A percentile compares a stretch with the other conserved stretches of the same genome.
These are phyloP conservation scores for Pachycephala philippinensis DNA, from an alignment of 2,113 vertebrate genomes.

Conservation along the genomic window DNA sequence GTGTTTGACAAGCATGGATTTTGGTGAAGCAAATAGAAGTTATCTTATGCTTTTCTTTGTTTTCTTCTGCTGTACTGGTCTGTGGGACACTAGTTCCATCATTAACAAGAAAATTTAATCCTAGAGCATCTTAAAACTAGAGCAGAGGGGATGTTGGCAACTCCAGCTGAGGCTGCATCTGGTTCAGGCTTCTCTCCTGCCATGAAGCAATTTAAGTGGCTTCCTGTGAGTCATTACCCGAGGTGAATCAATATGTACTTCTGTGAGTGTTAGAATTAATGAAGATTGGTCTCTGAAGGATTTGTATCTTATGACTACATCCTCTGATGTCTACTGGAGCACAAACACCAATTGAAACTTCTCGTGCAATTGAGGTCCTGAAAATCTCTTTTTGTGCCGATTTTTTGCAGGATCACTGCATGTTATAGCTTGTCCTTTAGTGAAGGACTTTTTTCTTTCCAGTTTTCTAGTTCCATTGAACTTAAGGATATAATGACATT, in stretches of 20 bases:
- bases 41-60: background rate
- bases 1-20: background rate
- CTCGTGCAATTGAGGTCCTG: background rate
- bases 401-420: background rate
- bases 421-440: background rate
- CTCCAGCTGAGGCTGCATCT: constrained; percentile 14
- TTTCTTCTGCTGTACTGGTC: background rate
- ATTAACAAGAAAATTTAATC: background rate
- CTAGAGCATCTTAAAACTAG: background rate
- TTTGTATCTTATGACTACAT: background rate
- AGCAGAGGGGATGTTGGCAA: background rate
- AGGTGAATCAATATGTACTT: background rate
- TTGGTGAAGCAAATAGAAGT: background rate
- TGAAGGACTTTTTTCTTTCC: background rate
- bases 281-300: constrained; percentile 12
- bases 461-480: background rate
- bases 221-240: background rate
- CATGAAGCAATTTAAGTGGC: background rate
- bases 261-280: background rate
- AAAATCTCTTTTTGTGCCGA: background rate
- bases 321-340: background rate
- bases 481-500: background rate
- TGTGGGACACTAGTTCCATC: background rate
- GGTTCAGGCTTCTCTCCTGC: background rate
- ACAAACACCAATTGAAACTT: background rate